Base-by-base conservation (phyloP, 1,140 invertebrate genomes). In the Leptoteleia sp. region DNA sequence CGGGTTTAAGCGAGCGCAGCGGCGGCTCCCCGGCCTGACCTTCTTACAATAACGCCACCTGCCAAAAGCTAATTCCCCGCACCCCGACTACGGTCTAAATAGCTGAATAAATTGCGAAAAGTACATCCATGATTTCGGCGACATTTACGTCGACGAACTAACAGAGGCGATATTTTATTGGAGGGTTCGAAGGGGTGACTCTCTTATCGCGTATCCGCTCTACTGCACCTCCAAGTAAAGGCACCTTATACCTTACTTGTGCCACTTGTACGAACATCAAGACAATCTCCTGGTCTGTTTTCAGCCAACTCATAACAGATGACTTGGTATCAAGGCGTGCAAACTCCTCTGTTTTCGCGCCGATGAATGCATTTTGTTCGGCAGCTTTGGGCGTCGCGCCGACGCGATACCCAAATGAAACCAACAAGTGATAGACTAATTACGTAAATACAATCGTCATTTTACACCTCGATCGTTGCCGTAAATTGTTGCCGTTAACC, bases 151-250 rank as follows among this genome's bases (percentile, higher is more conserved):
- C 77, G 73, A 55, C 47, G 64, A 76, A 47, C 77, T 62, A 76
- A 77, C 59, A 55, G 59, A 75, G 50, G 37, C 50, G 61, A 71
- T 55, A 77, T 75, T 62, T 65, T 67, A 64, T 75, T 70, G 54
- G 55, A 76, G 64, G 64, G 17, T 65, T 65, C 62, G 45, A 65
- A 81, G 72, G 77, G 84, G 80, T 84, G 82, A 84, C 83, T 83
- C 85, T 87, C 85, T 88, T 88, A 88, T 88, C 86, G 82, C 79
- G 76, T 87, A 76, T 84, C 77, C 85, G 85, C 87, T 88, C 82
- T 82, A 81, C 81, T 88, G 86, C 81, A 81, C 82, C 85, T 85
- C 79, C 82, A 75, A 82, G 80, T 83, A 81, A 85, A 82, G 81
- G 77, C 82, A 76, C 62, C 72, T 76, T 76, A 76, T 76, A 76